These are phyloP conservation scores for Anthopleura sola DNA, from an alignment of 64 coral and sea anemone genomes.

Conservation along the genomic window DNA sequence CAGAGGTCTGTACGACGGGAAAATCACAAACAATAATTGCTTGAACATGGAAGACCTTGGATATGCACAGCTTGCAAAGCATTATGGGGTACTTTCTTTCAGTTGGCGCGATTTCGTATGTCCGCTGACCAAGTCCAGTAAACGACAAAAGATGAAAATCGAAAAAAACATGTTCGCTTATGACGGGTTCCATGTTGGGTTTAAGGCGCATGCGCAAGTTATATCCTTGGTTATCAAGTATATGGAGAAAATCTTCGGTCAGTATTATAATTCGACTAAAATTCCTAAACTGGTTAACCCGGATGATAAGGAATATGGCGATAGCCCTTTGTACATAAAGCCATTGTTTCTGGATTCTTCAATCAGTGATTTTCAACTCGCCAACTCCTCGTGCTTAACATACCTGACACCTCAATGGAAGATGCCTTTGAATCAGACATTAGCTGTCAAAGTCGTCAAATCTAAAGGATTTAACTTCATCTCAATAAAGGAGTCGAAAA, in stretches of 20 bases:
- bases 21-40: conserved; percentile 44
- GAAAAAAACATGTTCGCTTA: conserved; percentile 27
- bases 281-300: background rate
- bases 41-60: conserved; percentile 69
- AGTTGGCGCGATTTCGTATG: conserved; percentile 70
- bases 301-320: background rate
- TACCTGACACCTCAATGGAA: conserved; percentile 28
- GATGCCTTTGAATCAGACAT: conserved; percentile 5
- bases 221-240: conserved; percentile 44
- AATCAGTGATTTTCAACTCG: conserved; percentile 20
- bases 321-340: background rate
- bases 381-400: conserved; percentile 7
- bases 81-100: conserved; percentile 59
- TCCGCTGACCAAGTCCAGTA: conserved; percentile 35
- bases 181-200: conserved; percentile 43
- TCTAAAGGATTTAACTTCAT: conserved; percentile 16
- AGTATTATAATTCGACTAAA: background rate
- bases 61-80: conserved; percentile 40
- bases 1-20: conserved; percentile 19
- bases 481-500: background rate
- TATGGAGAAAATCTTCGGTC: conserved; percentile 19
- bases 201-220: conserved; percentile 49
- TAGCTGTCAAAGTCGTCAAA: background rate
- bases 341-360: conserved; percentile 8
- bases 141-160: conserved; percentile 5